Base-by-base conservation (phyloP, 2,888 invertebrate genomes). In the Quadroppia sp. region DNA sequence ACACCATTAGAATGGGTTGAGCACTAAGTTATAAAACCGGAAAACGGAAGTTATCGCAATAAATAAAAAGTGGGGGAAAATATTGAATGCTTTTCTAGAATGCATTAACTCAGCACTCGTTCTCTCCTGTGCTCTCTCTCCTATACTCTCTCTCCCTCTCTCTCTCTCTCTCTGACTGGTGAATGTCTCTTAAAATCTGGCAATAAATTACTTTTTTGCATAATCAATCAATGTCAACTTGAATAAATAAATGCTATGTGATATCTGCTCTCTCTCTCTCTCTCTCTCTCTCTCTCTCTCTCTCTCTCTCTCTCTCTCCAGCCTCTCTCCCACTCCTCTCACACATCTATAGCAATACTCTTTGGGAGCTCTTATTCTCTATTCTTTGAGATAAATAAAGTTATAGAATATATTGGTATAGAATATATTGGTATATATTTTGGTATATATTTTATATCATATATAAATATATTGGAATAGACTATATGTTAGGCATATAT, bases 191-290 rank as follows among this genome's bases (percentile, higher is more conserved):
- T 36, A 73, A 73, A 73, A 73, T 73, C 67, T 73, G 23, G 69
- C 75, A 75, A 75, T 75, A 75, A 74, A 75, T 75, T 75, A 75
- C 74, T 74, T 75, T 73, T 74, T 75, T 75, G 73, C 67, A 75
- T 75, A 75, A 75, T 75, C 75, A 73, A 75, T 75, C 75, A 75
- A 75, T 53, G 75, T 75, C 75, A 75, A 48, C 50, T 74, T 73
- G 73, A 74, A 75, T 73, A 73, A 73, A 73, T 73, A 73, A 59
- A 59, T 59, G 72, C 42, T 40, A 59, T 61, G 53, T 64, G 53
- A 59, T 72, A 61, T 42, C 45, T 45, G 23, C 59, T 72, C 45
- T 53, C 25, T 64, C 23, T 42, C 53, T 42, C 56, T 45, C 32
- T 23, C 71, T 32, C 64, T 36, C 40, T 59, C 36, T 32, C 72